Evolutionary conservation across 2,888 invertebrate species (phyloP).

Genomic region (Tromatobia lineatoria): DNA sequence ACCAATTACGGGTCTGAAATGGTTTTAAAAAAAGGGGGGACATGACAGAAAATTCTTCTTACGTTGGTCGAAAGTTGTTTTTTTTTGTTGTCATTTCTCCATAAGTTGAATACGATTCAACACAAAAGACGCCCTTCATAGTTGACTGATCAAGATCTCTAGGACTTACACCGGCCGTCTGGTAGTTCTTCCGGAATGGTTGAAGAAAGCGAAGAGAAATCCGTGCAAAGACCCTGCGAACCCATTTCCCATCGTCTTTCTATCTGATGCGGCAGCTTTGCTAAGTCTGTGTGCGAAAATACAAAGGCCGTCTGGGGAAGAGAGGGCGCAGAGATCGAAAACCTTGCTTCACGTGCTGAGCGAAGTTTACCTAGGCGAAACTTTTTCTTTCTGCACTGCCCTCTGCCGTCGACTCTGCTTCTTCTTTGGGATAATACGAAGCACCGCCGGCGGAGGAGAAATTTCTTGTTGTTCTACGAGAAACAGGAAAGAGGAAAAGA

Average conservation of each 20-base stretch:
- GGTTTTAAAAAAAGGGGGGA: no score
- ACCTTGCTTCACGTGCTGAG: conserved; percentile 28
- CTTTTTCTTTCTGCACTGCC: conserved; percentile 32
- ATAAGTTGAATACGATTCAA: background rate
- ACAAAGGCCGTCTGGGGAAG: conserved; percentile 8
- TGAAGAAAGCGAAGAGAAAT: conserved; percentile 37
- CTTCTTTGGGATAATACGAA: conserved; percentile 28
- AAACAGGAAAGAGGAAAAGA: background rate
- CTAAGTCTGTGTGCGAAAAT: conserved; percentile 23
- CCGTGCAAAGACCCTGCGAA: background rate
- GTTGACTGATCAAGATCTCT: background rate
- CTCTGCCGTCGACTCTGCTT: conserved; percentile 19
- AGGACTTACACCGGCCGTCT: background rate
- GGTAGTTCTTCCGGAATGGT: conserved; percentile 20
- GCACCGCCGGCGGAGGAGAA: conserved; percentile 24
- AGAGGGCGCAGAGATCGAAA: conserved; percentile 34
- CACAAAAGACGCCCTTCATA: conserved; percentile 10
- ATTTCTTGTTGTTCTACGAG: conserved; percentile 47
- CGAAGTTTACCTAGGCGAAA: conserved; percentile 55
- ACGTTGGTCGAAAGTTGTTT: no score
- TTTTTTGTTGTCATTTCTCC: background rate
- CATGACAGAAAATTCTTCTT: no score
- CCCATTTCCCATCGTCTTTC: conserved; percentile 1
- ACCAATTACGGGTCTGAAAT: no score
- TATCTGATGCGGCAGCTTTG: background rate